These are phyloP conservation scores for Mythimna lalbum DNA, from an alignment of 2,888 invertebrate genomes.

Conservation along the genomic window DNA sequence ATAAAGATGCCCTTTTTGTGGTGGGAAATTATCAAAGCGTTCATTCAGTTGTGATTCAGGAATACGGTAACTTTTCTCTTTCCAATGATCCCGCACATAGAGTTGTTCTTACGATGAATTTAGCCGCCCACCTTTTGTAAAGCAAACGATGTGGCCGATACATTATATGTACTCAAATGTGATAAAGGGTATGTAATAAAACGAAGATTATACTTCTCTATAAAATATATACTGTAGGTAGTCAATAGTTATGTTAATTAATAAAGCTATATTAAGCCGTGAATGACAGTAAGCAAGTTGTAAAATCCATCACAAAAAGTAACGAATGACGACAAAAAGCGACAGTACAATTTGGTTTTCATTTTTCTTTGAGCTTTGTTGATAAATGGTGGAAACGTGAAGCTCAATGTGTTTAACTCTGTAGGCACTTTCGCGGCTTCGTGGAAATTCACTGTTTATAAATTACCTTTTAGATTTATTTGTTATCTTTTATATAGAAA, in stretches of 20 bases:
- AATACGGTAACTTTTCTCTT: too few relatives aligned
- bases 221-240: conserved; percentile 32
- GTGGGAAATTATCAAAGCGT: too few relatives aligned
- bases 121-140: conserved; percentile 33
- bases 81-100: conserved; percentile 12
- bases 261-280: conserved; percentile 11
- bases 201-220: conserved; percentile 17
- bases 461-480: conserved; percentile 27
- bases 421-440: conserved; percentile 32
- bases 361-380: conserved; percentile 45
- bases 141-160: conserved; percentile 18
- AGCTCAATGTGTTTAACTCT: conserved; percentile 49
- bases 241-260: conserved; percentile 18
- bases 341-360: conserved; percentile 32
- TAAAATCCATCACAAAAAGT: conserved; percentile 27
- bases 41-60: too few relatives aligned
- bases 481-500: conserved; percentile 1
- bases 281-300: conserved; percentile 18
- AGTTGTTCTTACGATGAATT: conserved; percentile 25
- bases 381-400: conserved; percentile 51
- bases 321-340: conserved; percentile 30
- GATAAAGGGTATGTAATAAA: conserved; percentile 35
- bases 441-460: conserved; percentile 39
- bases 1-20: too few relatives aligned
- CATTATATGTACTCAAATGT: conserved; percentile 36